Conservation (phyloP, 1,140 invertebrate genomes). For the Drosophila persimilis region DNA sequence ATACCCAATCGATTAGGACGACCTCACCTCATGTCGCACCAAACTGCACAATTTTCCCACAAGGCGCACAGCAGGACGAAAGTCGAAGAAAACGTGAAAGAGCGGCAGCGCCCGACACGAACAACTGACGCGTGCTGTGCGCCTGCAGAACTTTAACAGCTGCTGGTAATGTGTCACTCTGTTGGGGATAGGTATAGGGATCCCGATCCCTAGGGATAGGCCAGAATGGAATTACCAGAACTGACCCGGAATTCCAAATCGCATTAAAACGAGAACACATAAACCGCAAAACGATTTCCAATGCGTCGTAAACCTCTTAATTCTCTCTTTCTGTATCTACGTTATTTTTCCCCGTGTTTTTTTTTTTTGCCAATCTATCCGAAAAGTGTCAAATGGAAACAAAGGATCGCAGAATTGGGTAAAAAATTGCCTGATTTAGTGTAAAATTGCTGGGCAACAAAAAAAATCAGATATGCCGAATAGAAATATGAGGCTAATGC, state of each 20-base stretch:
- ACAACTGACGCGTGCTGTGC: conserved; percentile 72
- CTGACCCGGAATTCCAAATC: conserved; percentile 48
- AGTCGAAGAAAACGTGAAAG: conserved; percentile 13
- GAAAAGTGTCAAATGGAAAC: conserved; percentile 44
- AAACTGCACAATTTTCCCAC: conserved; percentile 20
- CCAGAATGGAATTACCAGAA: conserved; percentile 22
- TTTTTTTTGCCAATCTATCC: conserved; percentile 43
- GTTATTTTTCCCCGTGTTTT: conserved; percentile 7
- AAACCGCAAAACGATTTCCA: conserved; percentile 55
- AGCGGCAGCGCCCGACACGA: background rate
- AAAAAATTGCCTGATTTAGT: conserved; percentile 77
- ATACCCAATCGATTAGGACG: conserved; percentile 45
- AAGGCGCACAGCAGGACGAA: conserved; percentile 39
- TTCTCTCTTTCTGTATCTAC: conserved; percentile 6
- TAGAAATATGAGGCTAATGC: conserved; percentile 51
- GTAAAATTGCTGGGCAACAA: conserved; percentile 59
- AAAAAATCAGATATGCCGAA: conserved; percentile 24
- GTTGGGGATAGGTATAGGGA: background rate
- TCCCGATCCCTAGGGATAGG: background rate
- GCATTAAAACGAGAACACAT: conserved; percentile 56
- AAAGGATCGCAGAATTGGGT: conserved; percentile 60
- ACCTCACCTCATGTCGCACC: conserved; percentile 51
- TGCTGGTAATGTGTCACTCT: conserved; percentile 47
- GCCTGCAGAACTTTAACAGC: conserved; percentile 49
- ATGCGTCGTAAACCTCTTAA: conserved; percentile 59